phyloP scores from a whole-genome alignment of 2,888 invertebrate species.

The Arrhopalites spinosus region DNA sequence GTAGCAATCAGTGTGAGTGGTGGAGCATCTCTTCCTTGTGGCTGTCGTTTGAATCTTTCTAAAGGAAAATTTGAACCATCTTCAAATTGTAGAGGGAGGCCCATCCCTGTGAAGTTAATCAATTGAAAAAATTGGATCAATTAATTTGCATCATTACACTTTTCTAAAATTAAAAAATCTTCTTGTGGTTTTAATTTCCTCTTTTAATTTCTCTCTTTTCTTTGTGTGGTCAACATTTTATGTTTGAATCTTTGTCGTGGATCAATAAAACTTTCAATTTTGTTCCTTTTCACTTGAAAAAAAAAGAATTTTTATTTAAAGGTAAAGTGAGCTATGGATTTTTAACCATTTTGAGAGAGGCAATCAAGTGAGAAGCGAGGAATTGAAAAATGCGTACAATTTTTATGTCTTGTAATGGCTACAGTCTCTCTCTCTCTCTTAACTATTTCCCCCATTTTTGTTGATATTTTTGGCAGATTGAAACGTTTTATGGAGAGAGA shows the following conservation, averaged over 20 bases:
- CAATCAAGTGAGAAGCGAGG: conserved; percentile 4
- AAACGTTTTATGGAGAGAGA: too few species aligned
- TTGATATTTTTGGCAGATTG: too few species aligned
- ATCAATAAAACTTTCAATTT: not conserved
- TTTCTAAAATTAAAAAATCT: not conserved
- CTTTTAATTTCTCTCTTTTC: too few species aligned
- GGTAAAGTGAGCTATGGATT: too few species aligned
- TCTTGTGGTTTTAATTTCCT: too few species aligned
- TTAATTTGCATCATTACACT: not conserved
- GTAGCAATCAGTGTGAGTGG: not conserved
- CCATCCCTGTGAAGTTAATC: not conserved
- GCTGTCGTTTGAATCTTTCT: not conserved
- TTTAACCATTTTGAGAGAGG: not conserved
- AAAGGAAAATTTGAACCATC: not conserved
- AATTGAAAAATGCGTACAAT: not conserved
- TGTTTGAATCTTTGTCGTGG: not conserved
- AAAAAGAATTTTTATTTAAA: too few species aligned
- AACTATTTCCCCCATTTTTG: too few species aligned
- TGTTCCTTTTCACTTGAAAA: too few species aligned
- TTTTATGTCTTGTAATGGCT: too few species aligned
- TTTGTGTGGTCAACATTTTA: not conserved
- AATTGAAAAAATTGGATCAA: not conserved
- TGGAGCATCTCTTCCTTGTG: not conserved
- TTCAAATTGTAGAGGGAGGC: not conserved
- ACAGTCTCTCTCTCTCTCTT: too few species aligned